Base-by-base conservation (phyloP, 2,888 invertebrate species). In the Spilosoma lubricipeda region DNA sequence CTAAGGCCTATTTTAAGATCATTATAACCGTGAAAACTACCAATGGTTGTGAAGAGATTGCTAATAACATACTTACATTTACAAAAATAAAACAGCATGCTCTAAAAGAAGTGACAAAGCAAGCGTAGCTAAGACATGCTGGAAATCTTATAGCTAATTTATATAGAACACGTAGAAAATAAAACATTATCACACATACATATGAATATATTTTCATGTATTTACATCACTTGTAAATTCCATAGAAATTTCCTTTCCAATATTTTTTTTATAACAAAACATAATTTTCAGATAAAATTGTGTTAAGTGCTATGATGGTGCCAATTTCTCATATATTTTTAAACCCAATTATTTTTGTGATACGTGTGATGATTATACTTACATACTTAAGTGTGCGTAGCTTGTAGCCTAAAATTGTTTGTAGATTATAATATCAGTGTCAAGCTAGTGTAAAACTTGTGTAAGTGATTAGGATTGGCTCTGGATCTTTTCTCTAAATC, bases 91-190 rank as follows among this genome's bases (percentile, higher is more conserved):
- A 79, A 79, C 68, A 77, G 8, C 84, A 84, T 84, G 84, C 84
- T 77, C 74, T 71, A 82, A 84, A 84, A 79, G 70, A 75, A 74
- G 87, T 85, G 81, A 79, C 82, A 75, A 87, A 87, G 88, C 87
- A 86, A 86, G 88, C 87, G 39, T 82, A 86, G 87, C 87, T 78
- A 79, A 84, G 79, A 68, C 82, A 86, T 86, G 88, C 85, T 69
- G 84, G 78, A 84, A 79, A 77, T 71, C 68, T 63, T 74, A 77
- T 45, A 33, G 11, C 42, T 69, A 69, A 36, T 71, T 59, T 52
- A 9, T n/a, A 75, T 68, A 48, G 36, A 67, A 71, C 33, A 64
- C 65, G 18, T 9, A 67, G 9, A 27, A 59, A 68, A 63, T 3
- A 68, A 52, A 67, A 63, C 63, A 68, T 39, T 66, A 2, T 52